phyloP scores from a whole-genome alignment of 2,113 vertebrate species.

The Oriolus oriolus region DNA sequence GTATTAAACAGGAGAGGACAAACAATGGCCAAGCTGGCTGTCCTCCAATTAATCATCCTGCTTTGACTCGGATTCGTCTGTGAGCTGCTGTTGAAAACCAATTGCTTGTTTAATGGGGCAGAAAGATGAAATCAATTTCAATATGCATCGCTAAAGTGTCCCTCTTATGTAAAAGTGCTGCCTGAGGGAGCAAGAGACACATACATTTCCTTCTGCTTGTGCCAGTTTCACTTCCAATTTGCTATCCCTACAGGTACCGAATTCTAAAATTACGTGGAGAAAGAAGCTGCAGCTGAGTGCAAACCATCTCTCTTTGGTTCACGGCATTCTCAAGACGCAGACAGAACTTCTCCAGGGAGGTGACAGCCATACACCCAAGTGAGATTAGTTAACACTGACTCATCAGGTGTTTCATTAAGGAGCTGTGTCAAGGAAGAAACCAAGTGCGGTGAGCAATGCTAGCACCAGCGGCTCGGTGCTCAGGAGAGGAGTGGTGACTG shows the following conservation, averaged over 20 bases:
- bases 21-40: slow-evolving; percentile 15
- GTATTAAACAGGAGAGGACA: slow-evolving; percentile 11
- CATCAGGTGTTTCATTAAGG: slow-evolving; percentile 52
- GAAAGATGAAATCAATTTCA: slow-evolving; percentile 45
- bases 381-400: background rate
- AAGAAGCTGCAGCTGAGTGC: background rate
- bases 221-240: slow-evolving; percentile 2
- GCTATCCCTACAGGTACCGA: background rate
- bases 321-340: background rate
- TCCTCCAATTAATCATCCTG: slow-evolving; percentile 42
- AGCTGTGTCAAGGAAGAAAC: background rate
- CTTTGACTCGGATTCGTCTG: background rate
- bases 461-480: rapidly evolving
- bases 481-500: background rate
- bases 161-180: background rate
- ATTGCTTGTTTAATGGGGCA: slow-evolving; percentile 54
- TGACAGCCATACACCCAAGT: background rate
- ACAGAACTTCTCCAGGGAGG: background rate
- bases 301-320: background rate
- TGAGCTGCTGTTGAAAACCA: slow-evolving; percentile 21
- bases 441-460: background rate
- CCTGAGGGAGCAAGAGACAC: background rate
- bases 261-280: background rate
- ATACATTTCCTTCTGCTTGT: background rate
- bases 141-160: background rate